A percentile compares a stretch with the other conserved stretches of the same genome.
Conservation (phyloP, 2,888 invertebrate genomes). For the Ophioninae sp. region DNA sequence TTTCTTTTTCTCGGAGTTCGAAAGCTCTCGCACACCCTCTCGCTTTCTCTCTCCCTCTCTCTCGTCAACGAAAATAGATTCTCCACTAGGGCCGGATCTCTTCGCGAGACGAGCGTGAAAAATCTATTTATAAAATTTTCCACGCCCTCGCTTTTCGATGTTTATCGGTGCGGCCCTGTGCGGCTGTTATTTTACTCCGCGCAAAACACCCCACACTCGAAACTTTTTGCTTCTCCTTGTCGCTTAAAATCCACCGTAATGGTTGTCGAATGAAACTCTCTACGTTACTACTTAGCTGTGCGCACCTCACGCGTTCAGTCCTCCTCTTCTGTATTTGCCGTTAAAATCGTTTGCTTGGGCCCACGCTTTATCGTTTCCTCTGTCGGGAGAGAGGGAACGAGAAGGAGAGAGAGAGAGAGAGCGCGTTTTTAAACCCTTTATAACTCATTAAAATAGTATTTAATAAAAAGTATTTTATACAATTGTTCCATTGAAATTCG, state of each 20-base stretch:
- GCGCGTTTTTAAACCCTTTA: too few species aligned
- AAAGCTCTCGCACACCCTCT: slow-evolving; percentile 35
- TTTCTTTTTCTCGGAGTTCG: slow-evolving; percentile 36
- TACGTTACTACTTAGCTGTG: slow-evolving; percentile 23
- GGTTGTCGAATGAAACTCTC: slow-evolving; percentile 43
- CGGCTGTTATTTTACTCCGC: slow-evolving; percentile 29
- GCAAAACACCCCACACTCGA: slow-evolving; percentile 58
- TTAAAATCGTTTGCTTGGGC: slow-evolving; percentile 25
- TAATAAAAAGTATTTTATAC: too few species aligned
- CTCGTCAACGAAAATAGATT: slow-evolving; percentile 70
- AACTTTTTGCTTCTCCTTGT: slow-evolving; percentile 28
- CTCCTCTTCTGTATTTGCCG: slow-evolving; percentile 33
- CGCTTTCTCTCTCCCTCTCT: slow-evolving; percentile 43
- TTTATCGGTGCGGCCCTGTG: slow-evolving; percentile 73
- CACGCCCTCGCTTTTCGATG: slow-evolving; percentile 66
- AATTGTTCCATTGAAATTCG: too few species aligned
- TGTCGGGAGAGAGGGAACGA: too few species aligned
- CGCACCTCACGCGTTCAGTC: slow-evolving; percentile 15
- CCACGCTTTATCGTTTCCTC: slow-evolving; percentile 23
- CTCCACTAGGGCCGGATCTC: slow-evolving; percentile 76
- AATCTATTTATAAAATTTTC: slow-evolving; percentile 73
- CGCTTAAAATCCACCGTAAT: slow-evolving; percentile 14
- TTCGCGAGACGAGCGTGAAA: slow-evolving; percentile 66
- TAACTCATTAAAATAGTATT: too few species aligned
- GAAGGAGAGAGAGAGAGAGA: too few species aligned